These are phyloP conservation scores for Corythoichthys haematopterus DNA, from an alignment of 2,113 vertebrate species.

Conservation along the genomic window DNA sequence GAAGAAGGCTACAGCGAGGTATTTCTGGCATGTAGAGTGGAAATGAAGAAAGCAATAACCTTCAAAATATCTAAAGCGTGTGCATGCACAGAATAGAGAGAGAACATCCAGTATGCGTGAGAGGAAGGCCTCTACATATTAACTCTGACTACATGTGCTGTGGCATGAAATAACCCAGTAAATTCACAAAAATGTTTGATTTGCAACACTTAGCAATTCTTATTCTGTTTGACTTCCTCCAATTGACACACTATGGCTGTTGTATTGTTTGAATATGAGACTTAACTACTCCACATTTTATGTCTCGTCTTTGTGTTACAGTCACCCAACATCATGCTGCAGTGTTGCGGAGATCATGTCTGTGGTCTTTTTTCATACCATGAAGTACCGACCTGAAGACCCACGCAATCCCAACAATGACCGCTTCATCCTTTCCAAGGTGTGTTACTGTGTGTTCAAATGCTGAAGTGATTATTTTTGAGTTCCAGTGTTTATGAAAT, in stretches of 20 bases:
- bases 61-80: not conserved
- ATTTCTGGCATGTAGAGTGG: constrained; percentile 27
- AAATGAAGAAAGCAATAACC: constrained; percentile 13
- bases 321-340: constrained; percentile 91
- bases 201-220: not conserved
- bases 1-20: constrained; percentile 18
- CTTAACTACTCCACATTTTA: not conserved
- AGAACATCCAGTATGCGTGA: not conserved
- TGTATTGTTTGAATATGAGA: not conserved
- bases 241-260: not conserved
- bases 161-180: constrained; percentile 28
- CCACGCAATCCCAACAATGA: constrained; percentile 87
- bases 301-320: constrained; percentile 24
- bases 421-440: constrained; percentile 93
- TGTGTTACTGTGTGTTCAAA: constrained; percentile 41
- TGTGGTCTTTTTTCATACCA: constrained; percentile 89
- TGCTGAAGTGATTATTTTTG: too few species aligned
- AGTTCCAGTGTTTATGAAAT: too few species aligned
- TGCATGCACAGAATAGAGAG: not conserved
- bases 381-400: constrained; percentile 87
- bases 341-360: constrained; percentile 93
- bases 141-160: constrained; percentile 8
- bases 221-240: not conserved
- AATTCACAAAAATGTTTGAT: not conserved
- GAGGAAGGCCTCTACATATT: constrained; percentile 4